phyloP scores from a whole-genome alignment of 2,113 vertebrate genomes.

The Herpetotheres cachinnans region DNA sequence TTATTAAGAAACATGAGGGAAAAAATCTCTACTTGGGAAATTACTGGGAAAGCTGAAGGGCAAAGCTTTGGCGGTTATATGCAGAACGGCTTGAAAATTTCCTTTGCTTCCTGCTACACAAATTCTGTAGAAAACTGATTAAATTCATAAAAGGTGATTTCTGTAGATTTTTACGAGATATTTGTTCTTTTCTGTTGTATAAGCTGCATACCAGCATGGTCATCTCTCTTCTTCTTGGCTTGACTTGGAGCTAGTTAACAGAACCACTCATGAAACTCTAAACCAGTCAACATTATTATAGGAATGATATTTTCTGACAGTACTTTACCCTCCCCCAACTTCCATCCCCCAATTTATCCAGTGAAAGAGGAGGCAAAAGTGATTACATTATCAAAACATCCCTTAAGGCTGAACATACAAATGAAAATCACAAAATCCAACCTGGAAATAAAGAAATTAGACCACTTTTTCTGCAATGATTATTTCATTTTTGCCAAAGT shows the following conservation, averaged over 20 bases:
- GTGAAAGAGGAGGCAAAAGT: not conserved
- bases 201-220: not conserved
- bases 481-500: not conserved
- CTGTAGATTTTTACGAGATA: not conserved
- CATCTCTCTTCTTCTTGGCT: not conserved
- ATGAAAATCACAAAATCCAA: not conserved
- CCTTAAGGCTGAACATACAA: not conserved
- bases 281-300: not conserved
- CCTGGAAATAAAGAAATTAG: not conserved
- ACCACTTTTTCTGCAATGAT: not conserved
- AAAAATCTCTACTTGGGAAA: not conserved
- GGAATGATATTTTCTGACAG: not conserved
- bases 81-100: not conserved
- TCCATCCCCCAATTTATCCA: not conserved
- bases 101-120: not conserved
- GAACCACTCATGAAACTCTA: not conserved
- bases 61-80: not conserved
- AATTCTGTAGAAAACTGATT: not conserved
- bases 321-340: not conserved
- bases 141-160: not conserved
- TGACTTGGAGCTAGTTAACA: not conserved
- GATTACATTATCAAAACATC: not conserved
- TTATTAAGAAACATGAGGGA: conserved; percentile 43
- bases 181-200: not conserved
- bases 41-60: conserved; percentile 12